These are phyloP conservation scores for Rhadina sibilatrix DNA, from an alignment of 2,113 vertebrate species.

Conservation along the genomic window DNA sequence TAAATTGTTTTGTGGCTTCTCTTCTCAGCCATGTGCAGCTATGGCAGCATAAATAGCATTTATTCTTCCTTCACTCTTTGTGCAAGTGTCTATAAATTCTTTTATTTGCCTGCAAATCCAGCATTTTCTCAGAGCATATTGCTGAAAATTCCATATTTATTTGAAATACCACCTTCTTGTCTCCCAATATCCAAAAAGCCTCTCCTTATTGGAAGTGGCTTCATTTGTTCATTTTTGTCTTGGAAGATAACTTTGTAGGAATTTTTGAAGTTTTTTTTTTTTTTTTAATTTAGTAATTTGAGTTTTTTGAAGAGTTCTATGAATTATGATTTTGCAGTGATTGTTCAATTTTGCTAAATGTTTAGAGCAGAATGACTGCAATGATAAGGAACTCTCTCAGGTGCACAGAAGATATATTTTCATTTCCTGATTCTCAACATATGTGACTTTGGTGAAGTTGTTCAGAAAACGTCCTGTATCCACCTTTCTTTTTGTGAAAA, in stretches of 20 bases:
- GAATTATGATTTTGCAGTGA: not conserved
- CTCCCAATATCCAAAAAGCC: not conserved
- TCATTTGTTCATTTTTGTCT: not conserved
- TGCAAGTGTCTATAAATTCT: not conserved
- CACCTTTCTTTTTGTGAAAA: not conserved
- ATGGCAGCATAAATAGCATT: not conserved
- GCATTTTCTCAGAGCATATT: not conserved
- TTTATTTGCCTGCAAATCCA: not conserved
- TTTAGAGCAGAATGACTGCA: not conserved
- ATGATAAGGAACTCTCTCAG: not conserved
- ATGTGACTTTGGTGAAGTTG: not conserved
- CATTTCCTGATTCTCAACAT: not conserved
- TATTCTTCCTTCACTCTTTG: not conserved
- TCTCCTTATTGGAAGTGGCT: not conserved
- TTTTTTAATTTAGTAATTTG: not conserved
- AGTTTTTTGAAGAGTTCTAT: not conserved
- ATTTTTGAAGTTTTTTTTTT: not conserved
- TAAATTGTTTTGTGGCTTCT: not conserved
- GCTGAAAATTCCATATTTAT: not conserved
- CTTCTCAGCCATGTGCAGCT: not conserved
- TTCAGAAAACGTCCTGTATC: not conserved
- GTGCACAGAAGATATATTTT: not conserved
- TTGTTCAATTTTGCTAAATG: not conserved
- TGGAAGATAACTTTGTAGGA: not conserved
- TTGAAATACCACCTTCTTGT: not conserved